A percentile compares a stretch with the other conserved stretches of the same genome.
phyloP scores from a whole-genome alignment of 2,797 vertebrate genomes.

The Notamacropus eugenii region DNA sequence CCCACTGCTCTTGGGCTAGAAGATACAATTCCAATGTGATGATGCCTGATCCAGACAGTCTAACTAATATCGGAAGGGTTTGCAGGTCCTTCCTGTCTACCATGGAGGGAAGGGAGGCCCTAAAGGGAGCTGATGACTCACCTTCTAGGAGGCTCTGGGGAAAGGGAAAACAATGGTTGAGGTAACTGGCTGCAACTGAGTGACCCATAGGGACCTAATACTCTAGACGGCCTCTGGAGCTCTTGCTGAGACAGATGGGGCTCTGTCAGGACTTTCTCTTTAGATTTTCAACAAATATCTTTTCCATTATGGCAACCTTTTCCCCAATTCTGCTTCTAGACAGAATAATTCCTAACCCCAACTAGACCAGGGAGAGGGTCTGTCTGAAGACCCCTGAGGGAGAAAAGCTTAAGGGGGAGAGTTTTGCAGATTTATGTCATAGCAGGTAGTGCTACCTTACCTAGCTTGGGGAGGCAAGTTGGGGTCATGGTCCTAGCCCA shows the following conservation, averaged over 20 bases:
- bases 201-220: background rate
- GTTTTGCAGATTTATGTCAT: background rate
- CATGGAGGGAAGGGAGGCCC: background rate
- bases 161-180: background rate
- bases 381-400: background rate
- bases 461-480: background rate
- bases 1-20: background rate
- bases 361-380: background rate
- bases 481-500: background rate
- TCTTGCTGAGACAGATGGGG: background rate
- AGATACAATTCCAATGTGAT: background rate
- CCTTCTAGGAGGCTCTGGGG: slow-evolving; percentile 1
- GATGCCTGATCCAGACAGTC: background rate
- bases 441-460: too few species aligned
- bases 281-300: background rate
- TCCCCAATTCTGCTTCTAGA: background rate
- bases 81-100: background rate
- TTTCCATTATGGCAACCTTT: background rate
- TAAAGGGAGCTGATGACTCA: background rate
- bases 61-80: background rate
- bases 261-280: background rate
- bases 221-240: background rate
- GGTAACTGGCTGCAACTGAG: slow-evolving; percentile 8
- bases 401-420: background rate
- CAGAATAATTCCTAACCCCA: background rate